These are phyloP conservation scores for Zaprionus nigranus DNA, from an alignment of 1,140 invertebrate species.

Conservation along the genomic window DNA sequence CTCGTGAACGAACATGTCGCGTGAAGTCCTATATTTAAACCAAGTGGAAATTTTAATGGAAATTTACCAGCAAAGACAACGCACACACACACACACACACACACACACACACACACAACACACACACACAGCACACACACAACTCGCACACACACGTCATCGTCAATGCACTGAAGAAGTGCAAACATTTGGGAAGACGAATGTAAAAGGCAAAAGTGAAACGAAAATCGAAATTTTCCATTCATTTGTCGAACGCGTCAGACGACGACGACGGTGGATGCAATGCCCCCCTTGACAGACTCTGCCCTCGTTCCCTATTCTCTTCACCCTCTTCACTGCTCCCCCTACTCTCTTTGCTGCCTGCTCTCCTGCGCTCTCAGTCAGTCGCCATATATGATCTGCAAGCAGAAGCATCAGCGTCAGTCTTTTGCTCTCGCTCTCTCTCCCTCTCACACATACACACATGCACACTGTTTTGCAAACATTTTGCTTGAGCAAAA, in stretches of 20 bases:
- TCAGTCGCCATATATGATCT: neutral
- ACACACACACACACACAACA: constrained; percentile 11
- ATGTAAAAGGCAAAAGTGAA: constrained; percentile 49
- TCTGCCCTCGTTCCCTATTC: neutral
- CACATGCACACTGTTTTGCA: constrained; percentile 12
- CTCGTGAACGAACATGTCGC: constrained; percentile 30
- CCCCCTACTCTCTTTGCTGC: neutral
- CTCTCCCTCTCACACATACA: neutral
- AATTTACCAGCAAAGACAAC: constrained; percentile 53
- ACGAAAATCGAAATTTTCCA: constrained; percentile 76
- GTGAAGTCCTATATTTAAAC: constrained; percentile 60
- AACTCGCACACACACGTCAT: constrained; percentile 15
- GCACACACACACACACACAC: constrained; percentile 12
- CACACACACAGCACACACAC: constrained; percentile 7
- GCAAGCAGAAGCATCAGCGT: constrained; percentile 21
- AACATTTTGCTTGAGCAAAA: constrained; percentile 26
- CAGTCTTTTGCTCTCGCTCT: neutral
- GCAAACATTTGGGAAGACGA: constrained; percentile 60
- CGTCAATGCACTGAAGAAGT: constrained; percentile 47
- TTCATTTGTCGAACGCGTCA: constrained; percentile 48
- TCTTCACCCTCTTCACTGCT: neutral
- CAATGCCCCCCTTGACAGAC: constrained; percentile 20
- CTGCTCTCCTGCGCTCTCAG: neutral
- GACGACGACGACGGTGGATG: constrained; percentile 12
- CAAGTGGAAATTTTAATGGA: constrained; percentile 70